Evolutionary conservation across 2,797 vertebrate genomes (phyloP), one percentile per base, ranked within the genome.

Genomic region (Leptodactylus fallax): DNA sequence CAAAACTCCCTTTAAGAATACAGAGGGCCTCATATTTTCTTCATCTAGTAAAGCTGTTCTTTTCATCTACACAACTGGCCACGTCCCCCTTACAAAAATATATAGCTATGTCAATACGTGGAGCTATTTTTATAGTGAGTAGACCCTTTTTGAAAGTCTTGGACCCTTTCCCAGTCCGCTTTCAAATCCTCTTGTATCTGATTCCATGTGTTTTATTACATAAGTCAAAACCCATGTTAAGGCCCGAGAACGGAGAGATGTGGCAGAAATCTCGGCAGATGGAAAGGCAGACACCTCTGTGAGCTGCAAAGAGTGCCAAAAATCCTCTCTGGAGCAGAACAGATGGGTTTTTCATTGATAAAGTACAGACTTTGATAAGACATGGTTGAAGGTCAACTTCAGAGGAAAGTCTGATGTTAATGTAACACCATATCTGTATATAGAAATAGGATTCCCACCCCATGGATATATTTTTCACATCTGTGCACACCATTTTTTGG

Each of bases 141-240:
- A 80, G 81, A 74, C 25, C 6, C 21, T 80, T 74, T 85, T 60
- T 16, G 25, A 85, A 88, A 53, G 23, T 51, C 45, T 85, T 88
- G 87, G 83, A 74, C 67, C 9, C 19, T 65, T 81, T 80, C 87
- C 87, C 87, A 76, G 77, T 65, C 81, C 19, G 47, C 78, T 74
- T 63, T 88, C 78, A 88, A 53, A 83, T 84, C 61, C 55, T 84
- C 2, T n/a, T 51, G 81, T 65, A 83, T 83, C 45, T 36, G n/a
- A 79, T 36, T 36, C 25, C 58, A 36, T 83, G 61, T 74, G 23
- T 72, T 85, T 88, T 88, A 85, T 65, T 80, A 72, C 56, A 81
- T 63, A 81, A 74, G n/a, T 76, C 45, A 47, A 51, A 60, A 53
- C 47, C 77, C 77, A 23, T 63, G 19, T 49, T 81, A 27, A 10